Percentiles rank a stretch among this genome's conserved stretches.
phyloP scores from a whole-genome alignment of 2,797 vertebrate genomes.

The Pogoniulus pusillus region DNA sequence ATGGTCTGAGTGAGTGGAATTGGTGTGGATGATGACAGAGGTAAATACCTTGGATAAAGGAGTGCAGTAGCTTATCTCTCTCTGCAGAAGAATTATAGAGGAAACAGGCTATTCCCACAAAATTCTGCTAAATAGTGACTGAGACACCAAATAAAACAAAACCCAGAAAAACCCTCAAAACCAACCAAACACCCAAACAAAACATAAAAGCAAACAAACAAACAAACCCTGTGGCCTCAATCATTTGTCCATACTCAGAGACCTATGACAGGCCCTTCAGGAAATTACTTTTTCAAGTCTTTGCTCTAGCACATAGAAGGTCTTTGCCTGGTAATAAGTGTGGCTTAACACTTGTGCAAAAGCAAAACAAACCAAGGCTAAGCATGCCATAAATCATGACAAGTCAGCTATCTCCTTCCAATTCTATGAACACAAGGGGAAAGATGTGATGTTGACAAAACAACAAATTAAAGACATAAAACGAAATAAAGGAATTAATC shows the following conservation, averaged over 20 bases:
- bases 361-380: constrained; percentile 2
- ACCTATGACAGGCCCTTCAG: neutral
- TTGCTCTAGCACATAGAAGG: neutral
- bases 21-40: neutral
- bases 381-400: neutral
- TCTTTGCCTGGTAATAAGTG: neutral
- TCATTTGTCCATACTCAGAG: neutral
- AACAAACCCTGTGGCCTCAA: neutral
- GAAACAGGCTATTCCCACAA: constrained; percentile 39
- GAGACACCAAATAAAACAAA: neutral
- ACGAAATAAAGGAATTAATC: neutral
- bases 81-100: constrained; percentile 9
- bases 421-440: neutral
- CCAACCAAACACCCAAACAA: too few relatives aligned
- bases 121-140: constrained; percentile 31
- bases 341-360: neutral
- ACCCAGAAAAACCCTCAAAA: too few relatives aligned
- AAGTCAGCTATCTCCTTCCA: neutral
- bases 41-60: neutral
- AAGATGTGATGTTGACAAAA: constrained; percentile 7
- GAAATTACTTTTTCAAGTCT: neutral
- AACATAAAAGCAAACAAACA: too few relatives aligned
- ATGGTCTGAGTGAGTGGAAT: neutral
- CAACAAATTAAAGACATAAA: neutral
- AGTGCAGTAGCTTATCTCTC: constrained; percentile 27